Percentiles rank a stretch among this genome's conserved stretches.
Evolutionary conservation across 2,113 vertebrate genomes (phyloP).

Genomic region (Aegithalos caudatus): DNA sequence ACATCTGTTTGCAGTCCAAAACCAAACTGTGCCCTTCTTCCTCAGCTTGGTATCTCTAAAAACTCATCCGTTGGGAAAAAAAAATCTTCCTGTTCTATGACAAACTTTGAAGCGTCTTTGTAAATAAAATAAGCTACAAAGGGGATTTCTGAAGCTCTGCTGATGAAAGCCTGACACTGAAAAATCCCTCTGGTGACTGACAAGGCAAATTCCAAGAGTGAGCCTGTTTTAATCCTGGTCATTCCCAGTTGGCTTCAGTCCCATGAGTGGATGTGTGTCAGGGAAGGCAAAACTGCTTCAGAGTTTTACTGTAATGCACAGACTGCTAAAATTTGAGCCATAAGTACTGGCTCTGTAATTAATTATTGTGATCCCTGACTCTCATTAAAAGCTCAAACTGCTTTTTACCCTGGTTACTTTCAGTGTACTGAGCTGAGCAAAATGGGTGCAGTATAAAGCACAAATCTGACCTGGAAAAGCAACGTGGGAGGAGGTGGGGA

Average conservation of each 20-base stretch:
- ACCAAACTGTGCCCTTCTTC: not conserved
- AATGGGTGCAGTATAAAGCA: not conserved
- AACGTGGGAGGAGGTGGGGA: not conserved
- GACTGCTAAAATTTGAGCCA: not conserved
- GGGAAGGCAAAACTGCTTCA: not conserved
- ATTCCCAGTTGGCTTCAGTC: not conserved
- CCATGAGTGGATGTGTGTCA: not conserved
- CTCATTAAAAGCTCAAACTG: not conserved
- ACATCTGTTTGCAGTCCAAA: not conserved
- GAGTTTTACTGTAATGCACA: not conserved
- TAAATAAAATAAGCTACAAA: not conserved
- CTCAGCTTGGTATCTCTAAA: not conserved
- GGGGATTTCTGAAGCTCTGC: not conserved
- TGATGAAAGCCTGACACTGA: not conserved
- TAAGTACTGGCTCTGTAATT: not conserved
- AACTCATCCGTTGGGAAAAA: not conserved
- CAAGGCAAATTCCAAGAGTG: not conserved
- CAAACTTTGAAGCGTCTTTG: not conserved
- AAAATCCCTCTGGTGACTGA: not conserved
- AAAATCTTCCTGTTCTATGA: not conserved
- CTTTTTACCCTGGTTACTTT: not conserved
- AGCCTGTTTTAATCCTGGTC: not conserved
- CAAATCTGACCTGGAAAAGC: not conserved
- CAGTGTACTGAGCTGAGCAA: conserved; percentile 5
- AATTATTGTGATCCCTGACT: not conserved